Evolutionary conservation across 1,140 invertebrate species (phyloP), one percentile per base, ranked within the genome.

Genomic region (Scaptomyza montana): DNA sequence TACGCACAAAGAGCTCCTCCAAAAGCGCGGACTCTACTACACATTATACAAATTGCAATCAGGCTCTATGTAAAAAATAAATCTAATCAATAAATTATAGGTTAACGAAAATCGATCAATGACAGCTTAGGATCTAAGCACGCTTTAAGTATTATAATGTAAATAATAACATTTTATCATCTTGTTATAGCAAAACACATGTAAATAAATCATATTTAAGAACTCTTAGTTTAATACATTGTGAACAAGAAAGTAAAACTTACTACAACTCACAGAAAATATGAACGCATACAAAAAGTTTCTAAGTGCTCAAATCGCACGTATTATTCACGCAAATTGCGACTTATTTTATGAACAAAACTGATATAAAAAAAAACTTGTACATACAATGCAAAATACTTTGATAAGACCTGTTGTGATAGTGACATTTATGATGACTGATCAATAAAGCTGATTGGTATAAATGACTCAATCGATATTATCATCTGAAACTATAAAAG

Each of bases 1-100:
- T 9, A 93, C 95, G 1, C 97, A 97, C 86, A 94, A 94, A 55
- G 93, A 96, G 77, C 93, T 97, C 0, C 92, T 97, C 12, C 91
- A 92, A 2, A 90, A 92, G 16, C 93, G 93, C 63, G 95, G 95
- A 2, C 93, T 95, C 21, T 97, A 97, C 84, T 95, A 95, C 30
- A 92, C 94, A n/a, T 91, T 97, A 28, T 95, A 96, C 57, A 94
- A 94, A 77, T 70, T 94, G 13, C 94, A 94, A 82, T 74, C 89
- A 6, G 89, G 90, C 12, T 65, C 81, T 39, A 87, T 78, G 76
- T 90, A 77, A 74, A 45, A 21, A 8, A 13, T 1, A 33, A 36
- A 36, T 9, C 33, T 46, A 46, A 21, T 39, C 36, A 69, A 73
- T n/a, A 16, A 16, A 36, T 36, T 19, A 8, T 59, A 80, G 53